phyloP scores from a whole-genome alignment of 2,113 vertebrate genomes.

The Notechis scutatus region DNA sequence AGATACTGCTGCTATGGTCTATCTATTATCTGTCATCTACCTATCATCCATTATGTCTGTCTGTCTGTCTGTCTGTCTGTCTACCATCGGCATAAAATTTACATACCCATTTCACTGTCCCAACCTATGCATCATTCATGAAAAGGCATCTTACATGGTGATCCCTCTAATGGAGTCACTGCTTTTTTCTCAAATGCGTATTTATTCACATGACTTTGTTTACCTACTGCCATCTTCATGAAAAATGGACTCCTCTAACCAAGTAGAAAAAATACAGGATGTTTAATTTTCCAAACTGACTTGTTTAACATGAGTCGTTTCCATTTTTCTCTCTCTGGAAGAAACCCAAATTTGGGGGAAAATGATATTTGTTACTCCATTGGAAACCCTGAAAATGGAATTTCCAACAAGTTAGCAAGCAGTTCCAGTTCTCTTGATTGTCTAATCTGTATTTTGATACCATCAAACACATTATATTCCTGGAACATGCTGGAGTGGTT shows the following conservation, averaged over 20 bases:
- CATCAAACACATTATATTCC: neutral
- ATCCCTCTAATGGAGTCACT: neutral
- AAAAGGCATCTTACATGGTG: neutral
- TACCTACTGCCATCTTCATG: neutral
- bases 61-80: too few relatives aligned
- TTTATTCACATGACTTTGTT: neutral
- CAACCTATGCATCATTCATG: neutral
- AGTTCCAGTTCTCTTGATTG: neutral
- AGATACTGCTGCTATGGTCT: neutral
- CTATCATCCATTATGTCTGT: neutral
- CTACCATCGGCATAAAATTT: neutral
- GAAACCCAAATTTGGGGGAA: neutral
- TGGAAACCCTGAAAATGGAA: neutral
- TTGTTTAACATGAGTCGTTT: neutral
- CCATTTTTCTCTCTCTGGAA: neutral
- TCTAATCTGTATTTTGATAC: neutral
- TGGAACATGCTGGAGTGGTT: neutral
- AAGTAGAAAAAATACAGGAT: neutral
- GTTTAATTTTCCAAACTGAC: neutral
- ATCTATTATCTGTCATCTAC: neutral
- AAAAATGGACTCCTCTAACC: neutral
- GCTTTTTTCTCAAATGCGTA: neutral
- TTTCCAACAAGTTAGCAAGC: neutral
- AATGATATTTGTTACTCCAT: neutral
- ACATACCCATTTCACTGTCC: neutral